A percentile compares a stretch with the other conserved stretches of the same genome.
These are phyloP conservation scores for Montipora capricornis DNA, from an alignment of 64 coral and sea anemone species.

Conservation along the genomic window DNA sequence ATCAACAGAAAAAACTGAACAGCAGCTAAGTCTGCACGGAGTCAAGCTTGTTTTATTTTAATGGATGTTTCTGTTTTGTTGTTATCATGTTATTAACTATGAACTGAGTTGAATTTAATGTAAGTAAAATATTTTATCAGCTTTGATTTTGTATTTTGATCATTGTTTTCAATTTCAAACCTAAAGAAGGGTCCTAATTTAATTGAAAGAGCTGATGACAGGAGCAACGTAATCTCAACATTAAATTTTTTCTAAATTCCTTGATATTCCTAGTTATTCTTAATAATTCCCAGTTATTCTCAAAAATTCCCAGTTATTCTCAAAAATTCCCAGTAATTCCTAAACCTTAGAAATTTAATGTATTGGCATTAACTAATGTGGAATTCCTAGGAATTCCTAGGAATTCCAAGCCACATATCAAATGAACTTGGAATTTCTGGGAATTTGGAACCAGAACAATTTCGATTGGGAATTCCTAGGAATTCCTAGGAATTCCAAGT, in stretches of 20 bases:
- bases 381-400: slow-evolving; percentile 11
- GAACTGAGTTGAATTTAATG: not conserved
- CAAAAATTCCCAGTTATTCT: not conserved
- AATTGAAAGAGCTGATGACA: no score
- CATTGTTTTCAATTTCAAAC: no score
- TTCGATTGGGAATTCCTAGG: slow-evolving; percentile 3
- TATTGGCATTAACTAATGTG: not conserved
- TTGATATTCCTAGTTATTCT: no score
- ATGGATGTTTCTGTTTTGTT: no score
- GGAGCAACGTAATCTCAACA: no score
- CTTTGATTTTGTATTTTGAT: not conserved
- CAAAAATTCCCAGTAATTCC: not conserved
- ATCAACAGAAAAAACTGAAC: not conserved
- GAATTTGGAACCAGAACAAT: not conserved
- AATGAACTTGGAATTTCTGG: not conserved
- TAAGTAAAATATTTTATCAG: not conserved
- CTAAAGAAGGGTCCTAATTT: no score
- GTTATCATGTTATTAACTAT: no score
- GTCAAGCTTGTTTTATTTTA: not conserved
- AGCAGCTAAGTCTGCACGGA: slow-evolving; percentile 20
- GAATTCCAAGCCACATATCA: not conserved
- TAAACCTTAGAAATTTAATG: not conserved
- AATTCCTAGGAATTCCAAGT: slow-evolving; percentile 1
- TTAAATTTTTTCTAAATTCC: no score
- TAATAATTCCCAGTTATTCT: not conserved